These are phyloP conservation scores for Salarias fasciatus DNA, from an alignment of 2,797 vertebrate species.

Conservation along the genomic window DNA sequence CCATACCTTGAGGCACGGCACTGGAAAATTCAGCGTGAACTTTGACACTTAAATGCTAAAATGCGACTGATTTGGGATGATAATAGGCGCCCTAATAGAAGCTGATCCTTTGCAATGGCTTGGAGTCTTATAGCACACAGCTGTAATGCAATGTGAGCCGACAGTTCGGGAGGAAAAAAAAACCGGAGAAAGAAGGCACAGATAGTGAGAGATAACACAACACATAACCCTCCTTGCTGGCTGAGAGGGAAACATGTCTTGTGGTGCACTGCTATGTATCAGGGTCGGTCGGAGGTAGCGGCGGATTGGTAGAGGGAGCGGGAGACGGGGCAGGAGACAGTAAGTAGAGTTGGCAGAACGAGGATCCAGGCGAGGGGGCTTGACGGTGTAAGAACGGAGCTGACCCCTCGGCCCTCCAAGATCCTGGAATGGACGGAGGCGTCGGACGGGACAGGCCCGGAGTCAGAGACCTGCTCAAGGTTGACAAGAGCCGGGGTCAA, in stretches of 20 bases:
- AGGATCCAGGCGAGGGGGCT: slow-evolving; percentile 75
- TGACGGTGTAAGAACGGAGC: slow-evolving; percentile 73
- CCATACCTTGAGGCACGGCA: slow-evolving; percentile 76
- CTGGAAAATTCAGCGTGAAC: slow-evolving; percentile 80
- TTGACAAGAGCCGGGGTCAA: slow-evolving; percentile 78
- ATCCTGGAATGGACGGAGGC: slow-evolving; percentile 76
- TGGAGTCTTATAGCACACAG: slow-evolving; percentile 73
- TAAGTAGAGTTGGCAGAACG: slow-evolving; percentile 80
- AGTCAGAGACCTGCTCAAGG: slow-evolving; percentile 82
- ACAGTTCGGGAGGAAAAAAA: slow-evolving; percentile 68
- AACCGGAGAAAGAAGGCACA: slow-evolving; percentile 33
- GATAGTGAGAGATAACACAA: slow-evolving; percentile 75
- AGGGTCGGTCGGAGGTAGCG: slow-evolving; percentile 71
- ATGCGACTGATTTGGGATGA: slow-evolving; percentile 85
- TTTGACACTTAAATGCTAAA: slow-evolving; percentile 87
- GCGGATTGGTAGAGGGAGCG: slow-evolving; percentile 64
- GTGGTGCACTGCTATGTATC: slow-evolving; percentile 65
- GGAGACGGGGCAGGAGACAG: slow-evolving; percentile 71
- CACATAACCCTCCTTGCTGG: slow-evolving; percentile 68
- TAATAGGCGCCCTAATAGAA: slow-evolving; percentile 84
- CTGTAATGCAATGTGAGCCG: slow-evolving; percentile 83
- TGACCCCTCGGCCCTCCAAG: slow-evolving; percentile 75
- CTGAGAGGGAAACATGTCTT: slow-evolving; percentile 75
- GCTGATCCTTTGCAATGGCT: slow-evolving; percentile 82
- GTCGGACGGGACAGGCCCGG: slow-evolving; percentile 71